Evolutionary conservation across 2,797 vertebrate species (phyloP).

Genomic region (Gymnodraco acuticeps): DNA sequence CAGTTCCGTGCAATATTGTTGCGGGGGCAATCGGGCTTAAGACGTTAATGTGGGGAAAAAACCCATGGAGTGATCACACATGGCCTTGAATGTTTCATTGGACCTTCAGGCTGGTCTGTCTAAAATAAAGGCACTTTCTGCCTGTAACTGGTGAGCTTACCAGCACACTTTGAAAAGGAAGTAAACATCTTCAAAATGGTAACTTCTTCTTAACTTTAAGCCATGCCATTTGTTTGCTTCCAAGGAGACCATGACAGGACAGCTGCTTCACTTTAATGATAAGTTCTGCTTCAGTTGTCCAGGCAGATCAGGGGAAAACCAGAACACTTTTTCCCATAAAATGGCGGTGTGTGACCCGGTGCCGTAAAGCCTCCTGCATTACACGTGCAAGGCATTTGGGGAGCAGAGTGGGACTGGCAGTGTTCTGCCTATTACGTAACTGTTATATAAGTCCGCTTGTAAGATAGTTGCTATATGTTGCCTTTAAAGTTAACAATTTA

Average conservation of each 20-base stretch:
- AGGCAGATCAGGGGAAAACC: too few species aligned
- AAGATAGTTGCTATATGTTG: too few species aligned
- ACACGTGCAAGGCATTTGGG: too few species aligned
- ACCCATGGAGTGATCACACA: background rate
- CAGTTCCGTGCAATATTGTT: too few species aligned
- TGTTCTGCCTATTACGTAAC: too few species aligned
- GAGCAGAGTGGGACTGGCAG: too few species aligned
- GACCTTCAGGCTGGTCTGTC: background rate
- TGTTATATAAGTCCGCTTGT: too few species aligned
- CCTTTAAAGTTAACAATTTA: background rate
- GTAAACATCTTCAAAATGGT: background rate
- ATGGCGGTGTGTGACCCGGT: too few species aligned
- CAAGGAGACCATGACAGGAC: background rate
- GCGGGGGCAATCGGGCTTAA: too few species aligned
- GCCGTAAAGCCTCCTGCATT: too few species aligned
- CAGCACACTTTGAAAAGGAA: background rate
- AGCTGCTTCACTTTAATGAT: background rate
- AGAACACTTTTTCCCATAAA: too few species aligned
- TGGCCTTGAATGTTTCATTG: background rate
- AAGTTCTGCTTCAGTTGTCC: background rate
- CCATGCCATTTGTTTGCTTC: background rate
- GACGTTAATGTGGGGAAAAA: background rate
- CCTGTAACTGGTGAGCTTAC: background rate
- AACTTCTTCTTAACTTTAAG: background rate
- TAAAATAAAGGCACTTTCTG: background rate